A percentile compares a stretch with the other conserved stretches of the same genome.
Conservation (phyloP, 2,797 vertebrate species). For the Chaunax sp. region DNA sequence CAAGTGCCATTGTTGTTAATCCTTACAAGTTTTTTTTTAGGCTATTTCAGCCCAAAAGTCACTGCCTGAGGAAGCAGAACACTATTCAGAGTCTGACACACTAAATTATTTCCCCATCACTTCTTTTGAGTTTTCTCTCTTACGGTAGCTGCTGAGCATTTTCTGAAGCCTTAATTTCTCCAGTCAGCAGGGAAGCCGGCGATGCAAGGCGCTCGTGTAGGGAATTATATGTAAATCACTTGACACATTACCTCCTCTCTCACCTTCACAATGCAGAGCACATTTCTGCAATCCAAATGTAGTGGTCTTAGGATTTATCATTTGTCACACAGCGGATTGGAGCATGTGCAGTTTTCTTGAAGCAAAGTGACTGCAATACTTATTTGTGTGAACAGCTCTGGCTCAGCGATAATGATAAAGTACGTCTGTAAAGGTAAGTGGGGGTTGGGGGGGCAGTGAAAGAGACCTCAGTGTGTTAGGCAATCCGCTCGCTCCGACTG, state of each 20-base stretch:
- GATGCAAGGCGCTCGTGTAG: slow-evolving; percentile 22
- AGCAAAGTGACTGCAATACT: slow-evolving; percentile 16
- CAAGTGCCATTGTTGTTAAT: slow-evolving; percentile 35
- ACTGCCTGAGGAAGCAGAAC: slow-evolving; percentile 22
- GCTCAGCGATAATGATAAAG: slow-evolving; percentile 47
- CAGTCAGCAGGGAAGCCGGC: slow-evolving; percentile 27
- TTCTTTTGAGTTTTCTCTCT: slow-evolving; percentile 27
- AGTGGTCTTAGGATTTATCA: not conserved
- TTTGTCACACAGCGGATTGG: slow-evolving; percentile 21
- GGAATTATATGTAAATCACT: slow-evolving; percentile 50
- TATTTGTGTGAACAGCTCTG: slow-evolving; percentile 19
- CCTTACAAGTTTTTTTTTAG: slow-evolving; percentile 7
- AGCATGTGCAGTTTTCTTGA: not conserved
- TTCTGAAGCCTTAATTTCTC: slow-evolving; percentile 22
- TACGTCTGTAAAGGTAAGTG: slow-evolving; percentile 20
- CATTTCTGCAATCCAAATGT: slow-evolving; percentile 30
- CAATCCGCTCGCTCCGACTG: slow-evolving; percentile 16
- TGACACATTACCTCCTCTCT: slow-evolving; percentile 34
- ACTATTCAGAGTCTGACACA: slow-evolving; percentile 15
- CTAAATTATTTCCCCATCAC: slow-evolving; percentile 28
- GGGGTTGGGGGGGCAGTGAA: slow-evolving; percentile 33
- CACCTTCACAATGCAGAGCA: slow-evolving; percentile 38
- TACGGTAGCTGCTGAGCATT: slow-evolving; percentile 21
- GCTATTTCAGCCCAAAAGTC: slow-evolving; percentile 21
- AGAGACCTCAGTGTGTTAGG: slow-evolving; percentile 42